Percentiles rank a stretch among this genome's conserved stretches.
Conservation (phyloP, 2,113 vertebrate species). For the Atherinomorus stipes region DNA sequence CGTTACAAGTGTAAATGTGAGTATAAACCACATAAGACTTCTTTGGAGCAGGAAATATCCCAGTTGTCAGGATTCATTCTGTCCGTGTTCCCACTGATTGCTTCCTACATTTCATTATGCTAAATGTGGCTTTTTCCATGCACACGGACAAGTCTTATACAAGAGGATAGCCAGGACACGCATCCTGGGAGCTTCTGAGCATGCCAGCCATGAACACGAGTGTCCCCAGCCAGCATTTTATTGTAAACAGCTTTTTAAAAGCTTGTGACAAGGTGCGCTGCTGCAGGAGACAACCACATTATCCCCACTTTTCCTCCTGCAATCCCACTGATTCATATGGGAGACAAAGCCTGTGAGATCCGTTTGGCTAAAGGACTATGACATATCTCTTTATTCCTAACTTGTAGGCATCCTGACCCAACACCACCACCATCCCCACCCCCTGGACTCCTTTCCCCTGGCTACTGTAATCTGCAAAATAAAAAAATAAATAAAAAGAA, state of each 20-base stretch:
- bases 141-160: conserved; percentile 30
- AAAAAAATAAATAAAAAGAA: conserved; percentile 6
- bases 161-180: conserved; percentile 39
- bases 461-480: conserved; percentile 43
- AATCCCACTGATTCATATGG: conserved; percentile 47
- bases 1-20: conserved; percentile 73
- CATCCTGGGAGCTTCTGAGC: conserved; percentile 59
- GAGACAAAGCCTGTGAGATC: conserved; percentile 59
- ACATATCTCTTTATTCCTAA: conserved; percentile 51
- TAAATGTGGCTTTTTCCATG: conserved; percentile 73
- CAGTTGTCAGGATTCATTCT: conserved; percentile 75
- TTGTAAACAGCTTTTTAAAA: conserved; percentile 71
- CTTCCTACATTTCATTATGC: conserved; percentile 82
- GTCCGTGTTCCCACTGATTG: conserved; percentile 74
- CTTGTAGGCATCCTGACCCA: conserved; percentile 15
- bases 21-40: conserved; percentile 77
- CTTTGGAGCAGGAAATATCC: conserved; percentile 69
- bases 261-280: conserved; percentile 63
- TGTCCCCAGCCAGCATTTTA: conserved; percentile 60
- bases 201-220: conserved; percentile 41
- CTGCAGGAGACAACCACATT: conserved; percentile 61
- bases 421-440: no score
- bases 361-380: conserved; percentile 46
- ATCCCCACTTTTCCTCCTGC: conserved; percentile 45
- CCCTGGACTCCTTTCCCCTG: conserved; percentile 9